Evolutionary conservation across 2,797 vertebrate genomes (phyloP).

Genomic region (Choloepus didactylus): DNA sequence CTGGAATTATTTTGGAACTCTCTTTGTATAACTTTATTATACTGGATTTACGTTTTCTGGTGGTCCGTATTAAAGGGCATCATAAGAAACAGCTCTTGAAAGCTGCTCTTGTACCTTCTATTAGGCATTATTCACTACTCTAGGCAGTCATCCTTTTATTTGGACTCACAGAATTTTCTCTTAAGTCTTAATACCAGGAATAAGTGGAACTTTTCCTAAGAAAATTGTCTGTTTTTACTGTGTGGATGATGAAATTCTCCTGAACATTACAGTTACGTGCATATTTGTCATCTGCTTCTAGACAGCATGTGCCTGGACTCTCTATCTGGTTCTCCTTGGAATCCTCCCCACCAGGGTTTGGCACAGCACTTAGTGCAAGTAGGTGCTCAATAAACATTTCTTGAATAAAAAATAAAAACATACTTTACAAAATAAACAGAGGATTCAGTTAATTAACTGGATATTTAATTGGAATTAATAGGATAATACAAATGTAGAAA

Average conservation of each 20-base stretch:
- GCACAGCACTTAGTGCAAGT: not conserved
- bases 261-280: fast-evolving
- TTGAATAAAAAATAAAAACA: not conserved
- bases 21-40: not conserved
- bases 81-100: not conserved
- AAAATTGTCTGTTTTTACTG: too few relatives aligned
- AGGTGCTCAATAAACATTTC: not conserved
- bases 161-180: not conserved
- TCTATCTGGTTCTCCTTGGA: not conserved
- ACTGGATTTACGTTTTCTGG: not conserved
- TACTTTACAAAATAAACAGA: not conserved
- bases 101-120: not conserved
- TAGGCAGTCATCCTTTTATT: not conserved
- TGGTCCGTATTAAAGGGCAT: not conserved
- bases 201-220: not conserved
- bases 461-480: too few relatives aligned
- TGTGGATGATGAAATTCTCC: not conserved
- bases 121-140: too few relatives aligned
- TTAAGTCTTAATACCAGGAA: too few relatives aligned
- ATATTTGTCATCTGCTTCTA: fast-evolving
- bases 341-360: not conserved
- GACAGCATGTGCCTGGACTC: fast-evolving
- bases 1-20: not conserved
- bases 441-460: not conserved
- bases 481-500: not conserved